These are phyloP conservation scores for Onthophagus sagittarius DNA, from an alignment of 2,888 invertebrate species.

Conservation along the genomic window DNA sequence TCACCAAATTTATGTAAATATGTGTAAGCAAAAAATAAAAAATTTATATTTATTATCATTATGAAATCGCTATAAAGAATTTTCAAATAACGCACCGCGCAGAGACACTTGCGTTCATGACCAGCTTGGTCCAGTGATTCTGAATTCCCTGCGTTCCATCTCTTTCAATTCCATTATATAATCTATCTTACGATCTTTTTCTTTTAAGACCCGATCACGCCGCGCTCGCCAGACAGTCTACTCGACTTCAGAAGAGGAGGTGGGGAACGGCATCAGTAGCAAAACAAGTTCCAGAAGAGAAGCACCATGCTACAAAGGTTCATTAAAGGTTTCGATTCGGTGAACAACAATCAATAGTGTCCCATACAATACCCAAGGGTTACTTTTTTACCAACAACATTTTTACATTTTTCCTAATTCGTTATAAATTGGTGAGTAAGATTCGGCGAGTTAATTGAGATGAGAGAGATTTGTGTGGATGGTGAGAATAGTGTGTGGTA, in stretches of 20 bases:
- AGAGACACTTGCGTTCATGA: neutral
- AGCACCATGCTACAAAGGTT: slow-evolving; percentile 31
- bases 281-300: slow-evolving; percentile 37
- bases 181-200: no score
- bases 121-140: neutral
- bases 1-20: no score
- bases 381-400: no score
- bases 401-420: neutral
- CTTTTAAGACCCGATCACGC: neutral
- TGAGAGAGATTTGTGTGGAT: neutral
- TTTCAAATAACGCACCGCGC: neutral
- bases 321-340: slow-evolving; percentile 22
- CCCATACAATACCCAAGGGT: no score
- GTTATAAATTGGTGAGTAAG: slow-evolving; percentile 7
- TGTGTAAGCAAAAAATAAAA: no score
- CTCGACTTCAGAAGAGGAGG: slow-evolving; percentile 14
- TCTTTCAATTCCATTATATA: neutral
- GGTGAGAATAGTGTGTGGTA: no score
- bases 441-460: neutral
- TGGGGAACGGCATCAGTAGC: slow-evolving; percentile 31
- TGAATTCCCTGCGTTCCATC: neutral
- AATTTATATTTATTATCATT: neutral
- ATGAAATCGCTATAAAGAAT: neutral
- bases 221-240: neutral
- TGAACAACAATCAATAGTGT: neutral